phyloP scores from a whole-genome alignment of 2,888 invertebrate genomes.

The Stomorhina lunata region DNA sequence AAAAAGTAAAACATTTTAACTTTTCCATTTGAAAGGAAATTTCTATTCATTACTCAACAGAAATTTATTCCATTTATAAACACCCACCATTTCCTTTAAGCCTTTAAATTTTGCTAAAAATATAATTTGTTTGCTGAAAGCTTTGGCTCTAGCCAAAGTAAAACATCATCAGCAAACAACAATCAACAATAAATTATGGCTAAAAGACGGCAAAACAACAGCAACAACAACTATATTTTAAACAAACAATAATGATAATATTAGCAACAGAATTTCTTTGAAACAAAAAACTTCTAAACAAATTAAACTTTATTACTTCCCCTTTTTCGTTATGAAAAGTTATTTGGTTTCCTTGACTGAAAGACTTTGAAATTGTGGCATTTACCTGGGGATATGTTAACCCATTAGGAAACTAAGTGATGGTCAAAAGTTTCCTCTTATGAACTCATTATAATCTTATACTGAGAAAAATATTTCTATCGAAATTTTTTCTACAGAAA shows the following conservation, averaged over 20 bases:
- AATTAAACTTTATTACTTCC: constrained; percentile 60
- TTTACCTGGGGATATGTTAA: no score
- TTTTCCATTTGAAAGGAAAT: no score
- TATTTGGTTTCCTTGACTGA: neutral
- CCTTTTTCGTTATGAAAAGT: neutral
- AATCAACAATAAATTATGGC: constrained; percentile 47
- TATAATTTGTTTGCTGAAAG: constrained; percentile 12
- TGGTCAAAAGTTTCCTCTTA: no score
- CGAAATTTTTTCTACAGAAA: no score
- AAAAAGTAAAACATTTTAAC: no score
- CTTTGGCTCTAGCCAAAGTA: constrained; percentile 22
- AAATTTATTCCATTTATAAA: no score
- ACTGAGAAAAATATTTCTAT: no score
- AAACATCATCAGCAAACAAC: constrained; percentile 47
- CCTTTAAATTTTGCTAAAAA: neutral
- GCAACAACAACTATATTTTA: no score
- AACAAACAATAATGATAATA: constrained; percentile 1
- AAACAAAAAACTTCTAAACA: constrained; percentile 44
- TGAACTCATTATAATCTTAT: no score
- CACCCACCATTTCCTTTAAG: constrained; percentile 9
- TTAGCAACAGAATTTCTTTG: neutral
- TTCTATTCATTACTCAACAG: no score
- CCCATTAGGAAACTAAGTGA: no score
- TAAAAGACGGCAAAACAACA: neutral
- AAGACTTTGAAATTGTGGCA: neutral